These are phyloP conservation scores for Dicycla oo DNA, from an alignment of 2,888 invertebrate species.

Conservation along the genomic window DNA sequence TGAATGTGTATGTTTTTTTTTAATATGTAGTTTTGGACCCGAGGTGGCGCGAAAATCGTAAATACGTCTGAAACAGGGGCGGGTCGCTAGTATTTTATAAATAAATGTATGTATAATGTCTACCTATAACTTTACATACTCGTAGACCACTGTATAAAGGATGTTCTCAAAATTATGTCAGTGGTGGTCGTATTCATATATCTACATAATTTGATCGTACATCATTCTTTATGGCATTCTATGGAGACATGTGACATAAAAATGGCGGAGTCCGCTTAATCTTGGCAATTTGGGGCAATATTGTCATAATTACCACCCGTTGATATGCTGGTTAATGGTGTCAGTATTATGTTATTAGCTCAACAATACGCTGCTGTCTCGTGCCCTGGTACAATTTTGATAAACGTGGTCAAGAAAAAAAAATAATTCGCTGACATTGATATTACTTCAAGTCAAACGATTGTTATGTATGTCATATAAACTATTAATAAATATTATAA, in stretches of 20 bases:
- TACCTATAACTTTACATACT: too few species aligned
- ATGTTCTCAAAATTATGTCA: background rate
- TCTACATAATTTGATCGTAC: conserved; percentile 44
- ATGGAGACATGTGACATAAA: conserved; percentile 43
- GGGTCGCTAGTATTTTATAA: too few species aligned
- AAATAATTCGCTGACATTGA: too few species aligned
- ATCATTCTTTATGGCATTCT: conserved; percentile 51
- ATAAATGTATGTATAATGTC: too few species aligned
- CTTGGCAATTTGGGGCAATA: conserved; percentile 48
- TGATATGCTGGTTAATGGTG: conserved; percentile 30
- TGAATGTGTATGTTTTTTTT: too few species aligned
- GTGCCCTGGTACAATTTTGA: conserved; percentile 5
- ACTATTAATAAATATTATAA: too few species aligned
- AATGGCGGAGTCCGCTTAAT: conserved; percentile 39
- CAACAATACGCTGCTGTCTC: background rate
- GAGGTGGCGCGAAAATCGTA: too few species aligned
- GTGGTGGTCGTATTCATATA: conserved; percentile 4
- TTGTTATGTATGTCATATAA: too few species aligned
- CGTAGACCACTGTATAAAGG: background rate
- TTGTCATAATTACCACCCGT: conserved; percentile 40
- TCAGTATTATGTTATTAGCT: background rate
- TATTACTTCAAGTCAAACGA: too few species aligned
- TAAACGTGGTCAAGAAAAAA: background rate
- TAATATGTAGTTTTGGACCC: too few species aligned
- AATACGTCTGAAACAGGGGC: too few species aligned